Percentiles rank a stretch among this genome's conserved stretches.
Conservation (phyloP, 2,797 vertebrate species). For the Sebastes miniatus region DNA sequence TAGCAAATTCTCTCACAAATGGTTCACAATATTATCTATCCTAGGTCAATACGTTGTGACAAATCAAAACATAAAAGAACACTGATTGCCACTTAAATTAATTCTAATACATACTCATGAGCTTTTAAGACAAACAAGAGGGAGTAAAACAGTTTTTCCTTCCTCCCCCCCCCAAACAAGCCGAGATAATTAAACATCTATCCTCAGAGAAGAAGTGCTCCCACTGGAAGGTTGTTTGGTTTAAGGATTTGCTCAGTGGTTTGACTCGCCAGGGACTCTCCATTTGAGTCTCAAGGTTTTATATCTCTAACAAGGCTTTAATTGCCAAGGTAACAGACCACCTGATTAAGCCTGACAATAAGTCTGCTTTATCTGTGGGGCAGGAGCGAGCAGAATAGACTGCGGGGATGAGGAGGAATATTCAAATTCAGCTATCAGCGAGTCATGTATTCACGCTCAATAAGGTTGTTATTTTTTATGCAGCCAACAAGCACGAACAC, state of each 20-base stretch:
- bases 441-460: conserved; percentile 2
- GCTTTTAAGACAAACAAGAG: conserved; percentile 79
- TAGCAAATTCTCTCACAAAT: not conserved
- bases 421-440: conserved; percentile 35
- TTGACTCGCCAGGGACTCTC: conserved; percentile 89
- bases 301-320: conserved; percentile 87
- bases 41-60: conserved; percentile 47
- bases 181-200: conserved; percentile 83
- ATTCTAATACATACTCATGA: conserved; percentile 74
- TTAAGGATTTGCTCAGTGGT: conserved; percentile 90
- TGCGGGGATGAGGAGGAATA: conserved; percentile 35
- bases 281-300: conserved; percentile 90
- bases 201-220: conserved; percentile 80
- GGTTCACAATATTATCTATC: not conserved
- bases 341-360: conserved; percentile 78
- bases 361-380: conserved; percentile 57
- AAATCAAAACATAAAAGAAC: conserved; percentile 45
- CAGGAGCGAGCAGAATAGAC: conserved; percentile 21
- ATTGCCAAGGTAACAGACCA: conserved; percentile 81
- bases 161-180: conserved; percentile 75
- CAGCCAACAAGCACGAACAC: not conserved
- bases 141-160: conserved; percentile 71
- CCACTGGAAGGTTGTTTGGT: conserved; percentile 88
- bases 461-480: conserved; percentile 19
- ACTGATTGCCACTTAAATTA: conserved; percentile 69